Conservation (phyloP, 2,113 vertebrate species). For the Mesoclemmys tuberculata region DNA sequence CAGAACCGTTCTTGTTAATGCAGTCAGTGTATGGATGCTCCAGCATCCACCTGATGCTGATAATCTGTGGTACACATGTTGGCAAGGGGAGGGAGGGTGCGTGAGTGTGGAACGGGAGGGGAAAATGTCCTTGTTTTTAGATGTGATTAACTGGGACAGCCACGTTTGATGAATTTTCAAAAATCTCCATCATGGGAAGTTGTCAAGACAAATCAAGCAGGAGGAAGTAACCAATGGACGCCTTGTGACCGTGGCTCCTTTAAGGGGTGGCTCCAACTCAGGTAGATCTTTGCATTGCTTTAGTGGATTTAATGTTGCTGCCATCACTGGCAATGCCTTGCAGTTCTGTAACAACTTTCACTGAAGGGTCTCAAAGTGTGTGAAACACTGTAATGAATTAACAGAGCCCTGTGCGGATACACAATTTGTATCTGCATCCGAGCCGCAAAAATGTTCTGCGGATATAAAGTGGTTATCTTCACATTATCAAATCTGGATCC, state of each 20-base stretch:
- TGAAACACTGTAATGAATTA: not conserved
- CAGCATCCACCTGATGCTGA: not conserved
- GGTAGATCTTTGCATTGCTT: rapidly evolving
- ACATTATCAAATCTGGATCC: no score
- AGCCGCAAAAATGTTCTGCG: no score
- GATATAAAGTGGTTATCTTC: no score
- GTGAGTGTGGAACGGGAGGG: not conserved
- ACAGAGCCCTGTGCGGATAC: no score
- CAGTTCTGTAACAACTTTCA: not conserved
- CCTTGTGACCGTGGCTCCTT: not conserved
- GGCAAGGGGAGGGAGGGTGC: not conserved
- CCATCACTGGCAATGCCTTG: not conserved
- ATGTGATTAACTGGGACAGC: not conserved
- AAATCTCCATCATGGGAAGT: not conserved
- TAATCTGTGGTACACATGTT: not conserved
- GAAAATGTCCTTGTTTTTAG: not conserved
- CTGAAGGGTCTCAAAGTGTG: not conserved
- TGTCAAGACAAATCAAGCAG: slow-evolving; percentile 13
- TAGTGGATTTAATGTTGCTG: rapidly evolving
- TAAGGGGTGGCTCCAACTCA: not conserved
- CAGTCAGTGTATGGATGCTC: not conserved
- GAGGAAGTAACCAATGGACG: not conserved
- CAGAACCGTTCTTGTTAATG: not conserved
- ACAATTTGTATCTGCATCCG: no score
- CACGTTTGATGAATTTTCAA: not conserved